Base-by-base conservation (phyloP, 2,888 invertebrate species). In the Pilophorus perplexus region DNA sequence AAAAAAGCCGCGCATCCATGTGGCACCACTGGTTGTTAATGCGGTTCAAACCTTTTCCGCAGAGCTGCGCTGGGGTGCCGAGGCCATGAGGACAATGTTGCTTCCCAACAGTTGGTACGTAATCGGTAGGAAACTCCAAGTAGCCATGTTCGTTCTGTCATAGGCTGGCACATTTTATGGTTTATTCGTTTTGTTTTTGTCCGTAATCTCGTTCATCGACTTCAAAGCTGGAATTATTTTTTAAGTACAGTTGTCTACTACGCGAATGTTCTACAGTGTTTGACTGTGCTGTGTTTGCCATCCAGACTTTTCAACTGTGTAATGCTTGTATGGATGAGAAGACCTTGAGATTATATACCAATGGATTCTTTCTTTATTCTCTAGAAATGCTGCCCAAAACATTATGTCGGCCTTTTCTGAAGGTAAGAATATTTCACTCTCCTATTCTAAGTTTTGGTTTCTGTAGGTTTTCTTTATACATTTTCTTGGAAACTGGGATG, bases 71-170 rank as follows among this genome's bases (percentile, higher is more conserved):
- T 28, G 20, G 3, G 14, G 27, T 18, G 14, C 25, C 25, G 16
- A 16, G 28, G 59, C 59, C 59, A 33, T 25, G 42, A 59, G 33
- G 27, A 38, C 59, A 42, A 59, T 59, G 42, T 59, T 33, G 62
- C 46, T 46, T 62, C 46, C 33, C 46, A 62, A 48, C 48, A 46
- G 46, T 46, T 44, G 62, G 62, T 62, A 62, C 33, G 23, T 18
- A 62, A 48, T 62, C 48, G 27, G 46, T 20, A 27, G 40, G 46
- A 59, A 59, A 59, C 62, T 46, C 28, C 14, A 44, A 37, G 62
- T 37, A 48, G 62, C 62, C 62, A 62, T 62, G 33, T 62, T 62
- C 62, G 46, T 62, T 62, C 62, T 62, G 62, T 62, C 62, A 62
- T 48, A 62, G 33, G 42, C 18, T 59, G 42, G 46, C 62, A 28